Evolutionary conservation across 2,888 invertebrate species (phyloP).

Genomic region (Drosophila nr. perissopoda): DNA sequence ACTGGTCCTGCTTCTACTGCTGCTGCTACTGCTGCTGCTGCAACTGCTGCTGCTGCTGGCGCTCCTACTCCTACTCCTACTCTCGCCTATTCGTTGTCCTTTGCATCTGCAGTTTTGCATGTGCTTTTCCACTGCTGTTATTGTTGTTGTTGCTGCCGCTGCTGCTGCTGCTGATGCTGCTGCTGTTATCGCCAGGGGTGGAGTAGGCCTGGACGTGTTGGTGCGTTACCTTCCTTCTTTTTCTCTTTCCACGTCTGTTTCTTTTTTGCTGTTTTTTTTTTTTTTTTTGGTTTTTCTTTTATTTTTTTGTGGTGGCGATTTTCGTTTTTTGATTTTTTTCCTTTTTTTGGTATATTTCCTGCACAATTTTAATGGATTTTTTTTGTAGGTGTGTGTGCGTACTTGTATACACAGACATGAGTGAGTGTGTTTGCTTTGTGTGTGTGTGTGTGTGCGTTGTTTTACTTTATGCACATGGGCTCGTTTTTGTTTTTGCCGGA

Average conservation of each 20-base stretch:
- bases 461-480: slow-evolving; percentile 60
- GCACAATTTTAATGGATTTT: slow-evolving; percentile 71
- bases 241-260: background rate
- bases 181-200: slow-evolving; percentile 20
- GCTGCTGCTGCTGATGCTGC: slow-evolving; percentile 14
- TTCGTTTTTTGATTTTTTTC: slow-evolving; percentile 38
- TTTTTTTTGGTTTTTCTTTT: slow-evolving; percentile 29
- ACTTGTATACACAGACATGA: slow-evolving; percentile 6
- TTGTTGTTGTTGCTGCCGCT: slow-evolving; percentile 14
- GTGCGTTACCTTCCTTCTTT: slow-evolving; percentile 48
- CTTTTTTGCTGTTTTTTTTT: slow-evolving; percentile 10
- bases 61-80: background rate
- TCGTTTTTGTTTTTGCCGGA: slow-evolving; percentile 36
- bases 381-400: slow-evolving; percentile 47
- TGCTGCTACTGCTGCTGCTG: background rate
- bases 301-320: slow-evolving; percentile 22
- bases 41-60: slow-evolving; percentile 8
- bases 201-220: slow-evolving; percentile 59
- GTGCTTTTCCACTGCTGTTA: slow-evolving; percentile 24
- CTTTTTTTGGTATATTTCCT: slow-evolving; percentile 61
- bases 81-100: slow-evolving; percentile 16
- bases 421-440: slow-evolving; percentile 1
- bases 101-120: slow-evolving; percentile 49
- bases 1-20: slow-evolving; percentile 7
- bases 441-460: slow-evolving; percentile 34